Evolutionary conservation across 2,113 vertebrate species (phyloP).

Genomic region (Carlito syrichta): DNA sequence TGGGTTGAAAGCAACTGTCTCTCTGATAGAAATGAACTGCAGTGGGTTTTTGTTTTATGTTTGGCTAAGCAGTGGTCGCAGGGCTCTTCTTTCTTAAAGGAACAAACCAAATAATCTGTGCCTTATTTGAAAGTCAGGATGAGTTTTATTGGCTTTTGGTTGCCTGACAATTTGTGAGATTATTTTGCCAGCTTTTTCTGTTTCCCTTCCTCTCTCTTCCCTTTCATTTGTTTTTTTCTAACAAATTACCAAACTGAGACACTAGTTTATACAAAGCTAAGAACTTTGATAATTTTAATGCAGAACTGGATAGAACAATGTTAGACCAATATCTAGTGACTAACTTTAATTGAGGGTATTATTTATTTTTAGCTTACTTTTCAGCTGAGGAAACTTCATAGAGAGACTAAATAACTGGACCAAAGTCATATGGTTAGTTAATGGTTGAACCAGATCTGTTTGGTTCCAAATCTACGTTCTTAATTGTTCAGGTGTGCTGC

Average conservation of each 20-base stretch:
- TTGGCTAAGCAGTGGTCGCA: not conserved
- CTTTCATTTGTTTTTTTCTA: not conserved
- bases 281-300: not conserved
- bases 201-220: not conserved
- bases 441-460: not conserved
- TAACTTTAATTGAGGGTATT: not conserved
- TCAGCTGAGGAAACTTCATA: not conserved
- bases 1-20: constrained; percentile 54
- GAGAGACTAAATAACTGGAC: not conserved
- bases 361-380: not conserved
- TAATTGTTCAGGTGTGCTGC: not conserved
- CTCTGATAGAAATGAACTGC: constrained; percentile 52
- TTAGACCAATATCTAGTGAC: not conserved
- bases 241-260: not conserved
- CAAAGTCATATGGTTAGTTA: not conserved
- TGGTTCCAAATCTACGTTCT: not conserved
- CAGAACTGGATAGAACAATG: not conserved
- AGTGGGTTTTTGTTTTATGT: constrained; percentile 49
- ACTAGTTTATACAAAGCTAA: not conserved
- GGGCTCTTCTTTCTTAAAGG: constrained; percentile 51
- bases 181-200: not conserved
- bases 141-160: not conserved
- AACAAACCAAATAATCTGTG: not conserved
- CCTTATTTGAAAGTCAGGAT: not conserved
- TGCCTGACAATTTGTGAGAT: not conserved